Evolutionary conservation across 2,113 vertebrate species (phyloP), one percentile per base, ranked within the genome.

Genomic region (Corythornis vintsioides): DNA sequence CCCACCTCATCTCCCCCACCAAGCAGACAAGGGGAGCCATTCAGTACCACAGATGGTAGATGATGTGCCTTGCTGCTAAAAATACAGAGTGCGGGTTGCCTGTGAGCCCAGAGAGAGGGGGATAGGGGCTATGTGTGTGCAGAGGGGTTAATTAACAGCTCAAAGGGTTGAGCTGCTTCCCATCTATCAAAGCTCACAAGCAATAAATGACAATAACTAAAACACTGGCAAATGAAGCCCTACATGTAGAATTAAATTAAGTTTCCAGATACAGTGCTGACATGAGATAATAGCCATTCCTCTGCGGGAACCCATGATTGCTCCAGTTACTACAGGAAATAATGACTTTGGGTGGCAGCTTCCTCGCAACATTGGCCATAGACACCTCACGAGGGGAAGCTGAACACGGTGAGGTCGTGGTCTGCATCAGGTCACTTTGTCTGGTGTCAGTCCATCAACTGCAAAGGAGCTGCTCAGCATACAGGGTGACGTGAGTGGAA

Each of bases 101-200:
- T 87, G 72, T 0, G 26, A 83, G 64, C 81, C 92, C 87, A 91
- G 70, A 83, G 85, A 75, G 72, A 88, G 88, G 45, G 84, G 66
- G 60, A 88, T 71, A 95, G 83, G 48, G 87, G 92, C 77, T 47
- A 80, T 57, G 79, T 89, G 93, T 90, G 90, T 91, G 81, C 78
- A 88, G 80, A 96, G 93, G 91, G 91, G 94, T 96, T 96, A 96
- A 95, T 96, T 95, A 96, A 94, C 91, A 94, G 95, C 93, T 96
- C 95, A 95, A 96, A 96, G 94, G 89, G 92, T 95, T 96, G 91
- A 96, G 87, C 83, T 80, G 57, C 86, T 90, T 91, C 91, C 71
- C 88, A 92, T 95, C 94, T 92, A 94, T 96, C 96, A 96, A 96
- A 86, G 71, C 80, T 94, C 93, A 94, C 83, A 86, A 94, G 90